These are phyloP conservation scores for Vulpes ferrilata DNA, from an alignment of 2,113 vertebrate species.

Conservation along the genomic window DNA sequence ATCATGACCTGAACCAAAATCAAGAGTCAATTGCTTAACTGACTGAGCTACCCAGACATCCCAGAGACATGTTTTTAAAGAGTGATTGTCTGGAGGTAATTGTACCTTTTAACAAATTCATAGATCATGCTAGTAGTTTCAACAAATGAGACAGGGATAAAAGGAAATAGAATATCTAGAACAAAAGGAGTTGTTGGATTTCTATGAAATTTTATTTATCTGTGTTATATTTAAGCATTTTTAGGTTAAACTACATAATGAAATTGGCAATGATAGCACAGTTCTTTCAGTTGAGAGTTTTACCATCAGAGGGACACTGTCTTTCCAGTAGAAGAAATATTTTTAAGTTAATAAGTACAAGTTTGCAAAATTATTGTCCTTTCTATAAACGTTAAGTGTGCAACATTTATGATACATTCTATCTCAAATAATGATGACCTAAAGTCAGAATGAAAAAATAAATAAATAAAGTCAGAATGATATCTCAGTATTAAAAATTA, in stretches of 20 bases:
- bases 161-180: neutral
- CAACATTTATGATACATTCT: neutral
- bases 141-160: neutral
- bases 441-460: neutral
- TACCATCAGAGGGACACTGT: neutral
- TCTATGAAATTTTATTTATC: neutral
- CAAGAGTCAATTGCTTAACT: neutral
- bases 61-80: neutral
- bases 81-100: neutral
- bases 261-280: neutral
- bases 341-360: neutral
- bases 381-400: neutral
- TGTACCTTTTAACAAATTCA: neutral
- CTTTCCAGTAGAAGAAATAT: neutral
- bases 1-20: neutral
- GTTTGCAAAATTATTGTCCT: slow-evolving; percentile 3
- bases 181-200: neutral
- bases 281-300: slow-evolving; percentile 37
- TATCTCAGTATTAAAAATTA: neutral
- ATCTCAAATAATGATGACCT: neutral
- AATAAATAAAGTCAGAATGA: neutral
- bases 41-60: neutral
- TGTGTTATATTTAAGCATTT: neutral
- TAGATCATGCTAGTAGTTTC: neutral
- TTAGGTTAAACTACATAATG: neutral